Evolutionary conservation across 2,888 invertebrate species (phyloP).

Genomic region (Eupithecia dodoneata): DNA sequence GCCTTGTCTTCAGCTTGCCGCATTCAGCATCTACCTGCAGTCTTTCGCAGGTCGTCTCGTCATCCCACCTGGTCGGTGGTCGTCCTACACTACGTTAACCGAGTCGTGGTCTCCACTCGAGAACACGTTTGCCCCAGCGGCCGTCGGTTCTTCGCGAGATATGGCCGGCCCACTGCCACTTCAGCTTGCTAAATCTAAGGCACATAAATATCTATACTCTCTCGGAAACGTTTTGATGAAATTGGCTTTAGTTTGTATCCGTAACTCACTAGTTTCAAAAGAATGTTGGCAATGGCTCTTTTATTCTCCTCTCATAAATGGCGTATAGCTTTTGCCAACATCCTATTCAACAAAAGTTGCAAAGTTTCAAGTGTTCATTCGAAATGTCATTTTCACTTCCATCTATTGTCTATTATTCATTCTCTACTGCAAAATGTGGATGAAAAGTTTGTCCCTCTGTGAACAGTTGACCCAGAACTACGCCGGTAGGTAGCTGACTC

Average conservation of each 20-base stretch:
- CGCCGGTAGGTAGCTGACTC: constrained; percentile 3
- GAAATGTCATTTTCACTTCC: not conserved
- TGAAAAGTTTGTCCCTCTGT: not conserved
- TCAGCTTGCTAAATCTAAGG: no score
- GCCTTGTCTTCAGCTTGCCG: no score
- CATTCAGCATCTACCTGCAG: no score
- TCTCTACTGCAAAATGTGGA: not conserved
- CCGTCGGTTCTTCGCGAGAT: no score
- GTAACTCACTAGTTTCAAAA: not conserved
- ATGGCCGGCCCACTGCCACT: no score
- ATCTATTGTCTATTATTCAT: constrained; percentile 3
- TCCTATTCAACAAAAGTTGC: not conserved
- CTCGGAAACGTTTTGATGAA: not conserved
- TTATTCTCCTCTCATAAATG: not conserved
- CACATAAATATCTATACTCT: no score
- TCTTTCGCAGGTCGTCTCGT: no score
- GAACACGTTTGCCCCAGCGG: no score
- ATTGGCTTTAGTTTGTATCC: not conserved
- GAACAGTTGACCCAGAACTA: not conserved
- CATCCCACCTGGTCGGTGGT: no score
- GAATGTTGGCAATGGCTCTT: not conserved
- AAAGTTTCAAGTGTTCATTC: not conserved
- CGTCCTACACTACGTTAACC: no score
- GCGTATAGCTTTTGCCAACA: not conserved
- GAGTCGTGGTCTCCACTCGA: no score